Base-by-base conservation (phyloP, 2,797 vertebrate genomes). In the Argyrosomus regius region DNA sequence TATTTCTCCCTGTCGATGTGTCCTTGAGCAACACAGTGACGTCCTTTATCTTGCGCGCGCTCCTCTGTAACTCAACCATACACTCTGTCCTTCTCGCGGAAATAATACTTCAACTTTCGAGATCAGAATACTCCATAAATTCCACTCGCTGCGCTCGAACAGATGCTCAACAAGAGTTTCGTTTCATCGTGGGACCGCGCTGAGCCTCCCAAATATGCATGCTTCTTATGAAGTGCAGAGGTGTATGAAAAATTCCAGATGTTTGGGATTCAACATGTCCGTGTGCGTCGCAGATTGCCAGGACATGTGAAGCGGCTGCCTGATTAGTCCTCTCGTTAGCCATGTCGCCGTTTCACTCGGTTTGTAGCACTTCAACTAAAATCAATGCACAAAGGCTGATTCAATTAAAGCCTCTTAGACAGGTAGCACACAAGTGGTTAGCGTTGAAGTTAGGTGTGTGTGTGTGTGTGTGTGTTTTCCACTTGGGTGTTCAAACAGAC, bases 301-400 rank as follows among this genome's bases (percentile, higher is more conserved):
- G 57, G 58, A 39, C 76, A 67, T 65, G 68, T 84, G 76, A 85
- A 82, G 74, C 62, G 74, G 61, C 65, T 61, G 54, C 54, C 70
- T 82, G 78, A 90, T 85, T 78, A 70, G 71, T 39, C 66, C 77
- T 82, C 60, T 75, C n/a, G 48, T 78, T 87, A 68, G 50, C 63
- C 4, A 22, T 43, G 56, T 52, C 3, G 14, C 50, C 63, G 74
- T 85, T 92, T 73, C 65, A 31, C 64, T 57, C 56, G 56, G 64
- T 89, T 90, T 86, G 84, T 72, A 81, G 81, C 80, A 72, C 75
- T 77, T 88, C 78, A 67, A 70, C 91, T 91, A 82, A 93, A 39
- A 93, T 91, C 91, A 78, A 92, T 91, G 85, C 72, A 73, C 68
- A 81, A 83, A 89, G 86, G 82, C 78, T 45, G 85, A 90, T 93